Conservation (phyloP, 2,113 vertebrate species). For the Ptychochromis oligacanthus region DNA sequence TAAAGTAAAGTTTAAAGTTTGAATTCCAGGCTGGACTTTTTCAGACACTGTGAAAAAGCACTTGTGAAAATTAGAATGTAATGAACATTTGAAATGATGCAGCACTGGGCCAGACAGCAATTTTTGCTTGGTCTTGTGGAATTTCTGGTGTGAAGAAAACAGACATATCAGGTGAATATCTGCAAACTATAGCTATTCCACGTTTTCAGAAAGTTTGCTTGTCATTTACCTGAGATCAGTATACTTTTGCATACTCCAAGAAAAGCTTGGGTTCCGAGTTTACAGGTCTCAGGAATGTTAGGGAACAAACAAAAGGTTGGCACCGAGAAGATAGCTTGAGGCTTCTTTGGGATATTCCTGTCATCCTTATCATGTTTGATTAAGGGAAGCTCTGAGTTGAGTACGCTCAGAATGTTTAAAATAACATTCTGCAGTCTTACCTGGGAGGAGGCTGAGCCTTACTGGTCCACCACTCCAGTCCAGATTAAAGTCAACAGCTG, state of each 20-base stretch:
- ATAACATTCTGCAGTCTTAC: not conserved
- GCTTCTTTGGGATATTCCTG: not conserved
- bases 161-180: not conserved
- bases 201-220: not conserved
- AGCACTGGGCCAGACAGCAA: not conserved
- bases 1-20: not conserved
- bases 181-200: not conserved
- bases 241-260: not conserved
- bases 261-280: not conserved
- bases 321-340: not conserved
- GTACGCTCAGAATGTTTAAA: not conserved
- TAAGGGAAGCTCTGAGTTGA: not conserved
- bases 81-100: not conserved
- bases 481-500: not conserved
- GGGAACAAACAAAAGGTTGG: not conserved
- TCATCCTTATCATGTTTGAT: not conserved
- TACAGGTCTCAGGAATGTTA: not conserved
- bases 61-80: not conserved
- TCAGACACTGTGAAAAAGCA: not conserved
- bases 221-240: not conserved
- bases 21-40: not conserved
- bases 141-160: not conserved
- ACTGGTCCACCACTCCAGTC: not conserved
- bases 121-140: not conserved
- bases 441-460: not conserved